A percentile compares a stretch with the other conserved stretches of the same genome.
phyloP scores from a whole-genome alignment of 1,140 invertebrate species.

The Ditylenchus dipsaci region DNA sequence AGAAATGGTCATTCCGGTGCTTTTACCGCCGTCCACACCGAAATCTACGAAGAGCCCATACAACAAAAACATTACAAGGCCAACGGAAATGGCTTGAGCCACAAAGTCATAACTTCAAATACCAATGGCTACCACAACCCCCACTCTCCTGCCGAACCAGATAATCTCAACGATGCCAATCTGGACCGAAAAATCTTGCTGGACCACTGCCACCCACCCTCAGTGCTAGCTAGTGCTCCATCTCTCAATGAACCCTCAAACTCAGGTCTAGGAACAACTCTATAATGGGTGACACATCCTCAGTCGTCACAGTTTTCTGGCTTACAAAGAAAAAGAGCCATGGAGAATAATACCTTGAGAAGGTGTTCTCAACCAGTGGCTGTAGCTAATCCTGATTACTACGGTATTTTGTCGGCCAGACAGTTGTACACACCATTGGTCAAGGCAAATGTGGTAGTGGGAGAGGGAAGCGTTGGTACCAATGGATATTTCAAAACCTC shows the following conservation, averaged over 20 bases:
- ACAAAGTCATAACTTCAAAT: too few species aligned
- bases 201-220: too few species aligned
- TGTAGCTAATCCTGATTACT: neutral
- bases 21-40: neutral
- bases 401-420: neutral
- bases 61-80: too few species aligned
- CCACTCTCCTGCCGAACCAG: too few species aligned
- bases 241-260: neutral
- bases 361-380: neutral
- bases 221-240: too few species aligned
- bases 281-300: neutral
- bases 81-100: too few species aligned
- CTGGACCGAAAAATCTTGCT: too few species aligned
- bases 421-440: neutral
- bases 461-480: neutral
- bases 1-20: neutral
- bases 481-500: neutral
- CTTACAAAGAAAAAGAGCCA: neutral
- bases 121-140: too few species aligned
- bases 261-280: constrained; percentile 4
- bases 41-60: too few species aligned
- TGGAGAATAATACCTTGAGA: neutral
- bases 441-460: neutral
- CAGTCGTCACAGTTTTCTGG: neutral
- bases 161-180: too few species aligned